A percentile compares a stretch with the other conserved stretches of the same genome.
These are phyloP conservation scores for Lysiphlebus fabarum DNA, from an alignment of 1,140 invertebrate species.

Conservation along the genomic window DNA sequence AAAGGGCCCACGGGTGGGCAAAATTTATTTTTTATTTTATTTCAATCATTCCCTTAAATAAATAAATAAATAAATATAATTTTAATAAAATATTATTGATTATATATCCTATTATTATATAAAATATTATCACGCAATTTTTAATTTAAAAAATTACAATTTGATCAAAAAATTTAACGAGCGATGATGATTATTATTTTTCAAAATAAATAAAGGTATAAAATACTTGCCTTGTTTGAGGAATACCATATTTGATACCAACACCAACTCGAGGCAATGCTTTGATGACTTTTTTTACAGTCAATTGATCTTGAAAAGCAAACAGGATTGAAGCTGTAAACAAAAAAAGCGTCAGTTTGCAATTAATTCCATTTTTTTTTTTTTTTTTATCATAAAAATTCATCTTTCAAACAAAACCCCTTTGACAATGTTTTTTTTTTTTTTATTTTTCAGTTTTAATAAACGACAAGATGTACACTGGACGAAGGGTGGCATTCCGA, in stretches of 20 bases:
- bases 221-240: slow-evolving; percentile 80
- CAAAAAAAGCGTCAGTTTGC: slow-evolving; percentile 41
- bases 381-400: not conserved
- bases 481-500: slow-evolving; percentile 38
- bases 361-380: slow-evolving; percentile 26
- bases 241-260: slow-evolving; percentile 98
- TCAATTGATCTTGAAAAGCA: slow-evolving; percentile 92
- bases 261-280: slow-evolving; percentile 96
- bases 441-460: slow-evolving; percentile 14
- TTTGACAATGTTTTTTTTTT: slow-evolving; percentile 9
- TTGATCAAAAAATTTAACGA: too few relatives aligned
- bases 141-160: too few relatives aligned
- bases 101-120: too few relatives aligned
- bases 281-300: slow-evolving; percentile 98
- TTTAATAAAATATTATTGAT: too few relatives aligned
- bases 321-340: slow-evolving; percentile 94
- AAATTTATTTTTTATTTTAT: slow-evolving; percentile 10
- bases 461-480: slow-evolving; percentile 27
- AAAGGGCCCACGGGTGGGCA: not conserved
- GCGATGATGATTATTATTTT: too few relatives aligned
- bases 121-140: too few relatives aligned
- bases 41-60: too few relatives aligned
- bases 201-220: not conserved
- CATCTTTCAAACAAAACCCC: slow-evolving; percentile 3
- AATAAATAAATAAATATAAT: too few relatives aligned